phyloP scores from a whole-genome alignment of 2,113 vertebrate genomes.

The Corythoichthys intestinalis region DNA sequence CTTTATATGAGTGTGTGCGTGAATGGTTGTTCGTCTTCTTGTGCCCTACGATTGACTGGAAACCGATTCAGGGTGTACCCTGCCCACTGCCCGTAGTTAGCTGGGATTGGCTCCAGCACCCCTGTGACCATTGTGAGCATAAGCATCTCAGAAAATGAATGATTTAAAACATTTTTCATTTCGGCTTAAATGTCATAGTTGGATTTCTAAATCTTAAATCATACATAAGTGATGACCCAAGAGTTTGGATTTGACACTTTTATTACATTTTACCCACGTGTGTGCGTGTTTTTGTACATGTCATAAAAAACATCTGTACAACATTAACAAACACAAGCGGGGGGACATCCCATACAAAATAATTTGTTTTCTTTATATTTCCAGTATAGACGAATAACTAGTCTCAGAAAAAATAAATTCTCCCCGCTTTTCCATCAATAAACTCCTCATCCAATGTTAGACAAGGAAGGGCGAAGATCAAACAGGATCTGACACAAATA shows the following conservation, averaged over 20 bases:
- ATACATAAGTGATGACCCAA: neutral
- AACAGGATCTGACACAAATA: constrained; percentile 43
- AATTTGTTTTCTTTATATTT: constrained; percentile 54
- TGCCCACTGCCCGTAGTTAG: too few species aligned
- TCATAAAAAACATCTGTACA: constrained; percentile 21
- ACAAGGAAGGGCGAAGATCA: constrained; percentile 56
- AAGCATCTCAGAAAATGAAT: too few species aligned
- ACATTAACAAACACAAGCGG: constrained; percentile 56
- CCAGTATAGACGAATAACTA: constrained; percentile 60
- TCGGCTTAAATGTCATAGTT: too few species aligned
- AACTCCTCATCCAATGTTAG: constrained; percentile 58
- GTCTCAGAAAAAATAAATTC: constrained; percentile 68
- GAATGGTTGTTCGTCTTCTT: too few species aligned
- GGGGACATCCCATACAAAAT: constrained; percentile 69
- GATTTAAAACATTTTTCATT: too few species aligned
- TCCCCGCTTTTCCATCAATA: constrained; percentile 69
- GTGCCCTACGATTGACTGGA: too few species aligned
- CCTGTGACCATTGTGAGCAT: too few species aligned
- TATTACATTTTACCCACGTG: neutral
- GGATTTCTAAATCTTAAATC: neutral
- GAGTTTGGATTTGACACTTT: neutral
- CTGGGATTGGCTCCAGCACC: too few species aligned
- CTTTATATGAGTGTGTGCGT: too few species aligned
- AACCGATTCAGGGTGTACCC: too few species aligned
- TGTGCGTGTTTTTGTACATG: neutral